phyloP scores from a whole-genome alignment of 2,113 vertebrate genomes.

The Phalacrocorax aristotelis region DNA sequence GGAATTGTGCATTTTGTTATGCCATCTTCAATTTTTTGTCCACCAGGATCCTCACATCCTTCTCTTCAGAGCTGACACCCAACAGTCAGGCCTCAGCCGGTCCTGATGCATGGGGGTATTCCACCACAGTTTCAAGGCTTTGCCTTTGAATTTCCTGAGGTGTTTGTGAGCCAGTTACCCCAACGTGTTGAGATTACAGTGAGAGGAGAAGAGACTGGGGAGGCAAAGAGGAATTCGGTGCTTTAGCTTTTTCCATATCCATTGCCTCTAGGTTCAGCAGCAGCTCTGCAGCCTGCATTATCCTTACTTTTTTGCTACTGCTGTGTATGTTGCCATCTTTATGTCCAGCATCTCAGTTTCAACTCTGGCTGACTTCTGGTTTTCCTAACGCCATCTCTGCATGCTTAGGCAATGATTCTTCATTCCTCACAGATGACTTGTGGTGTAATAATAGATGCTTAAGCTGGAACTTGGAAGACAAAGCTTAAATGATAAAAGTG shows the following conservation, averaged over 20 bases:
- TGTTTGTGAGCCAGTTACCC: background rate
- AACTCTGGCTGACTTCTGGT: background rate
- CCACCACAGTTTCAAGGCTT: background rate
- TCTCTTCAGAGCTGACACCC: background rate
- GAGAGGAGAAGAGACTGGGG: background rate
- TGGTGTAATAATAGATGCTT: background rate
- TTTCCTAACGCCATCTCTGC: background rate
- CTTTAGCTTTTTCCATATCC: background rate
- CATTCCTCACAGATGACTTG: background rate
- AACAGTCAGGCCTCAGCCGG: background rate
- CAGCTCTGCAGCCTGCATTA: background rate
- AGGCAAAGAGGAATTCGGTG: background rate
- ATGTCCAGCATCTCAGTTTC: background rate
- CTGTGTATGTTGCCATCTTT: background rate
- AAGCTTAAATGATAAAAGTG: background rate
- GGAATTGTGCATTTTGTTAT: background rate
- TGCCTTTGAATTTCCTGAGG: background rate
- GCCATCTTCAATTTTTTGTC: background rate
- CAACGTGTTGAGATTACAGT: background rate
- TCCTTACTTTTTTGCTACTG: background rate
- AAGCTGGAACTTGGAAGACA: background rate
- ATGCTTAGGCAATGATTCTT: background rate
- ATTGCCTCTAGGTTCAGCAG: background rate
- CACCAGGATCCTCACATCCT: background rate
- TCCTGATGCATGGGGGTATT: background rate